Evolutionary conservation across 2,888 invertebrate species (phyloP).

Genomic region (Ptilodon capucinus): DNA sequence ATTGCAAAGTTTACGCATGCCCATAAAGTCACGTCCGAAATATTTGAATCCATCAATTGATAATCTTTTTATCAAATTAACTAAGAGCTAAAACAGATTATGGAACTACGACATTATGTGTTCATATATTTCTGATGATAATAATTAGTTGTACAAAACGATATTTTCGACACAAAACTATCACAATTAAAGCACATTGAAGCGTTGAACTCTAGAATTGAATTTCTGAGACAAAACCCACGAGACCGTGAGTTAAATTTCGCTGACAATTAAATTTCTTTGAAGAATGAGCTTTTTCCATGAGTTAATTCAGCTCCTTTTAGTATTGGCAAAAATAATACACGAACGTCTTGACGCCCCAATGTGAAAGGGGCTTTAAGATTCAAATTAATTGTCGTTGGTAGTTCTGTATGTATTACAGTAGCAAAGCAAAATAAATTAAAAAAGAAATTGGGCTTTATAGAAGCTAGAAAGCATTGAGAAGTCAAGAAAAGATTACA

Average conservation of each 20-base stretch:
- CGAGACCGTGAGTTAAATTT: too few relatives aligned
- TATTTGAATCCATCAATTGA: not conserved
- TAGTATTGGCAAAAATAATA: too few relatives aligned
- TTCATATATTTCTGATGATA: not conserved
- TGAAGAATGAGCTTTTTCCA: too few relatives aligned
- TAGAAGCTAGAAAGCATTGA: constrained; percentile 11
- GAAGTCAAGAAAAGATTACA: constrained; percentile 8
- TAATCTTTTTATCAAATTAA: not conserved
- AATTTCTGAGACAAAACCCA: too few relatives aligned
- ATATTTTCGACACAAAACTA: constrained; percentile 51
- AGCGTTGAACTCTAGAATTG: too few relatives aligned
- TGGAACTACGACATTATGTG: too few relatives aligned
- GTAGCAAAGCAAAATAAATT: constrained; percentile 12
- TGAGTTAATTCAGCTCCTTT: too few relatives aligned
- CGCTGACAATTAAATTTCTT: too few relatives aligned
- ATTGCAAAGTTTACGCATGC: not conserved
- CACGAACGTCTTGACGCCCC: too few relatives aligned
- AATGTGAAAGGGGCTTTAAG: too few relatives aligned
- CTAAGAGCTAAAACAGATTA: not conserved
- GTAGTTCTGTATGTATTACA: constrained; percentile 37
- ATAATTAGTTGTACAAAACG: constrained; percentile 7
- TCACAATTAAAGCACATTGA: constrained; percentile 23
- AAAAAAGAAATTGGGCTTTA: constrained; percentile 29
- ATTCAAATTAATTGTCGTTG: constrained; percentile 38
- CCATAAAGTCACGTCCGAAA: not conserved